Percentiles rank a stretch among this genome's conserved stretches.
Conservation (phyloP, 2,113 vertebrate species). For the Barnardius zonarius region DNA sequence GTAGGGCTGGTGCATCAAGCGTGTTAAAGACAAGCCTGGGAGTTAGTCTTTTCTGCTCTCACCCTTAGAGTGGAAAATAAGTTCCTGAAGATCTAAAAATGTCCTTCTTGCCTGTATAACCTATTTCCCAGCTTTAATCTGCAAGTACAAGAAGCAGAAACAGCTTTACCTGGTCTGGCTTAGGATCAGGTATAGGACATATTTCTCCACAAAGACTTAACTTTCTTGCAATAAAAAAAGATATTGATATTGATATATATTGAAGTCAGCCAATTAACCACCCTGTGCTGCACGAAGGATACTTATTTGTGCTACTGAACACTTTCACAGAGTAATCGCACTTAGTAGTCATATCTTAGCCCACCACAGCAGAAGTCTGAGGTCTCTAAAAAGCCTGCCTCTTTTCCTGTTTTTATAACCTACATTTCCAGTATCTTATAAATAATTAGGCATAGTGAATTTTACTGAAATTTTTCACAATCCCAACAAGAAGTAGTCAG, state of each 20-base stretch:
- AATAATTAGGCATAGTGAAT: background rate
- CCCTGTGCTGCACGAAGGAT: background rate
- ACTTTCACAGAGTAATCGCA: background rate
- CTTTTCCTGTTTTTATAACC: background rate
- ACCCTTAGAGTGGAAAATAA: background rate
- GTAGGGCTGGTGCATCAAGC: background rate
- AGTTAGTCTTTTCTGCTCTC: background rate
- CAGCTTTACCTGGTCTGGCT: background rate
- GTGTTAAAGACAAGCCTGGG: background rate
- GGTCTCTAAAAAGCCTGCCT: background rate
- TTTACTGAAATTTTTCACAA: background rate
- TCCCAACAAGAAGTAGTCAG: background rate
- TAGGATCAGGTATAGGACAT: background rate
- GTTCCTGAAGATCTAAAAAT: background rate
- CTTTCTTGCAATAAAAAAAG: background rate
- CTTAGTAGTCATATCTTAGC: background rate
- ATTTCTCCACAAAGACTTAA: background rate
- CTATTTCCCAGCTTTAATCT: background rate
- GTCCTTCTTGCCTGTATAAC: background rate
- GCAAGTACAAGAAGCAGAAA: background rate
- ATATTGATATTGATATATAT: background rate
- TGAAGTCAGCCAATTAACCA: background rate
- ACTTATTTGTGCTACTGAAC: background rate
- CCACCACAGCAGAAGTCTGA: background rate
- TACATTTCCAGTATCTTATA: background rate